Conservation (phyloP, 2,113 vertebrate genomes). For the Noctilio leporinus region DNA sequence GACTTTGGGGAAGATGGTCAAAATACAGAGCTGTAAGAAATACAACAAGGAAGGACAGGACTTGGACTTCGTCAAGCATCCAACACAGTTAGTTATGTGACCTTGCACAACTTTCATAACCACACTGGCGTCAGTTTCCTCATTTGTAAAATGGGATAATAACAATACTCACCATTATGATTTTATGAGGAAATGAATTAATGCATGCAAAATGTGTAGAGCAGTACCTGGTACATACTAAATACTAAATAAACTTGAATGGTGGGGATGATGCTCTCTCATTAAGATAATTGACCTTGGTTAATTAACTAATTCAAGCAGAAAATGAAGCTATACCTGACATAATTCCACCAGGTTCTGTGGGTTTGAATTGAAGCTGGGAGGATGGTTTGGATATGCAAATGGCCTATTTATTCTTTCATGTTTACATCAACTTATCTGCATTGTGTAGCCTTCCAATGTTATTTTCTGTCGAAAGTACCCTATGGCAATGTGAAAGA, state of each 20-base stretch:
- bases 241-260: background rate
- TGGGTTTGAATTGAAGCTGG: background rate
- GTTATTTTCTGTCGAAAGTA: slow-evolving; percentile 15
- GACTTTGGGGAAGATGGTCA: background rate
- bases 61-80: background rate
- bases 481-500: background rate
- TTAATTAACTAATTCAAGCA: background rate
- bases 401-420: background rate
- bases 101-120: background rate
- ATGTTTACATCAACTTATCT: background rate
- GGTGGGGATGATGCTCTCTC: background rate
- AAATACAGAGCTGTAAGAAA: background rate
- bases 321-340: background rate
- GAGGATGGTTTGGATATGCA: background rate
- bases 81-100: background rate
- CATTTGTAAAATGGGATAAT: background rate
- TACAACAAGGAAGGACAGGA: background rate
- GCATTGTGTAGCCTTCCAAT: background rate
- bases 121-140: background rate
- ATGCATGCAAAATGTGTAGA: background rate
- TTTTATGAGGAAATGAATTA: background rate
- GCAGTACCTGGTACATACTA: background rate
- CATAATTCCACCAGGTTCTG: background rate
- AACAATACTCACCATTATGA: background rate
- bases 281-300: background rate